These are phyloP conservation scores for Dasypus novemcinctus DNA, from an alignment of 2,113 vertebrate genomes.

Conservation along the genomic window DNA sequence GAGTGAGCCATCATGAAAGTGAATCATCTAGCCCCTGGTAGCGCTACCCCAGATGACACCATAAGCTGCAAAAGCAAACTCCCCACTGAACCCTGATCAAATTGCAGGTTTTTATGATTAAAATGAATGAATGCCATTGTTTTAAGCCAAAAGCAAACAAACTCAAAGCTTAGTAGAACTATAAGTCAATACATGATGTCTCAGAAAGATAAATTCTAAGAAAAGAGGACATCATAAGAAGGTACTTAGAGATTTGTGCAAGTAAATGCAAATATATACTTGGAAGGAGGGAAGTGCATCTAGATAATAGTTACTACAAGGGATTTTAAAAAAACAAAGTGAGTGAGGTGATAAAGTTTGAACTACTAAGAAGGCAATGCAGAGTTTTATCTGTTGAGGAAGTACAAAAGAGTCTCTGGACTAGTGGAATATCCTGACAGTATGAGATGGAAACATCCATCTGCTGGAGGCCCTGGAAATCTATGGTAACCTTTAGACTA, in stretches of 20 bases:
- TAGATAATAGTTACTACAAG: neutral
- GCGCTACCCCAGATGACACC: too few species aligned
- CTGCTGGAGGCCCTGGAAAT: neutral
- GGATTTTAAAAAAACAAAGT: neutral
- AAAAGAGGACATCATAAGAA: neutral
- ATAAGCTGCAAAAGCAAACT: too few species aligned
- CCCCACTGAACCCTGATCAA: too few species aligned
- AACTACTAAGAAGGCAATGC: neutral
- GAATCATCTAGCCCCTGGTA: too few species aligned
- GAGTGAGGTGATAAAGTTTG: neutral
- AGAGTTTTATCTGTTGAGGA: neutral
- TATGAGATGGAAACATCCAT: neutral
- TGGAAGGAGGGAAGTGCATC: neutral
- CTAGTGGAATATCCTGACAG: neutral
- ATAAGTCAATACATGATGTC: neutral
- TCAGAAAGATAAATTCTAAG: slow-evolving; percentile 32
- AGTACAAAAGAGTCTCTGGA: neutral
- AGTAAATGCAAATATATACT: neutral
- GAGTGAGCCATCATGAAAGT: too few species aligned
- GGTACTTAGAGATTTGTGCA: neutral
- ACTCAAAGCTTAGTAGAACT: neutral
- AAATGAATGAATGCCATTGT: too few species aligned
- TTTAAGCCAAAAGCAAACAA: too few species aligned
- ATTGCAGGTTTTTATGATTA: too few species aligned
- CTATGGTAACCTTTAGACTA: neutral